These are phyloP conservation scores for Drosophila sproati DNA, from an alignment of 1,140 invertebrate genomes.

Conservation along the genomic window DNA sequence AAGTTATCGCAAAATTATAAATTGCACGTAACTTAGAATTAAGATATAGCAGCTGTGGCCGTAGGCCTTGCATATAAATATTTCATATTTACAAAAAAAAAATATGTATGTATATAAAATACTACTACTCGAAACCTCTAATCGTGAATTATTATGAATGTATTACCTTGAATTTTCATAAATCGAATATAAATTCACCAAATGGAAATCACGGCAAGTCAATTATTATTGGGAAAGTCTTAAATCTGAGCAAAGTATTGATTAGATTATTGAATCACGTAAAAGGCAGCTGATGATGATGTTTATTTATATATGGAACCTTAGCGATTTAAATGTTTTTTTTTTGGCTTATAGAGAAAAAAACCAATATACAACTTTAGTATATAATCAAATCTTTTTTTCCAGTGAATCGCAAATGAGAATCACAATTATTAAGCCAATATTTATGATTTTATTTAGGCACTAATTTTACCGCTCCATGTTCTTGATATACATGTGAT, in stretches of 20 bases:
- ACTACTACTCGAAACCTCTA: background rate
- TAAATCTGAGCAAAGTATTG: constrained; percentile 23
- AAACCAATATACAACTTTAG: too few species aligned
- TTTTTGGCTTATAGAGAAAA: too few species aligned
- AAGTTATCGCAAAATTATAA: too few species aligned
- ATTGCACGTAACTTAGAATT: too few species aligned
- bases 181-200: constrained; percentile 13
- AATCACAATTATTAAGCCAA: constrained; percentile 1
- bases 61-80: background rate
- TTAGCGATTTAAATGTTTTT: background rate
- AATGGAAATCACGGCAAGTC: constrained; percentile 35
- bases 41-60: too few species aligned
- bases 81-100: background rate
- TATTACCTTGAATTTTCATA: constrained; percentile 13
- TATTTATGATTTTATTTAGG: constrained; percentile 54
- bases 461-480: constrained; percentile 51
- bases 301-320: constrained; percentile 18
- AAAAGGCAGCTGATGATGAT: background rate
- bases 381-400: too few species aligned
- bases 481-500: constrained; percentile 21
- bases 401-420: too few species aligned
- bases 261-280: constrained; percentile 32
- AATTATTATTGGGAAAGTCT: constrained; percentile 36
- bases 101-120: background rate
- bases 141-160: constrained; percentile 26